Conservation (phyloP, 2,113 vertebrate species). For the Odocoileus virginianus region DNA sequence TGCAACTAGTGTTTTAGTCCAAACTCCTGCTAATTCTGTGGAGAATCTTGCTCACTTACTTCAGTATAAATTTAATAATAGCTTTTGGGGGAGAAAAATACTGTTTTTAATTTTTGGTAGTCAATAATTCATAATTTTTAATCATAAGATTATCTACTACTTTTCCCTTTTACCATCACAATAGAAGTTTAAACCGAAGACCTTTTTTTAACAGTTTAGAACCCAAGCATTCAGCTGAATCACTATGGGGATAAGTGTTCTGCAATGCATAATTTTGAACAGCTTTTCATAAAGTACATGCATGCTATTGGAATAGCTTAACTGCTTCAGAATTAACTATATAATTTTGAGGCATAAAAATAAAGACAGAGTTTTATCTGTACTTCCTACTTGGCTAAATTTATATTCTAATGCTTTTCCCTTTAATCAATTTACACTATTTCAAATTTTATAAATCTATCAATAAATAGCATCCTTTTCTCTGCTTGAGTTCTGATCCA, state of each 20-base stretch:
- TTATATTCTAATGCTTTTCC: neutral
- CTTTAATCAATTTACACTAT: neutral
- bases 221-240: neutral
- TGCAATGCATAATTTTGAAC: neutral
- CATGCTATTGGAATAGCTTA: neutral
- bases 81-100: neutral
- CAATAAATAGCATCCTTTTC: neutral
- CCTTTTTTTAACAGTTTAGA: neutral
- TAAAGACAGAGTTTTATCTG: neutral
- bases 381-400: neutral
- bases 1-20: neutral
- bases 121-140: neutral
- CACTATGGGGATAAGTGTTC: neutral
- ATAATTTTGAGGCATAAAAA: neutral
- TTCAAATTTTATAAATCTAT: neutral
- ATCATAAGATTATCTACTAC: neutral
- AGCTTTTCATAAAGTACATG: neutral
- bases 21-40: neutral
- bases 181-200: neutral
- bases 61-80: neutral
- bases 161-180: neutral
- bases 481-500: neutral
- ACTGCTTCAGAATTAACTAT: neutral
- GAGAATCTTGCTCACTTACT: neutral
- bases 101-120: neutral